Evolutionary conservation across 2,113 vertebrate genomes (phyloP).

Genomic region (Dasyornis broadbenti): DNA sequence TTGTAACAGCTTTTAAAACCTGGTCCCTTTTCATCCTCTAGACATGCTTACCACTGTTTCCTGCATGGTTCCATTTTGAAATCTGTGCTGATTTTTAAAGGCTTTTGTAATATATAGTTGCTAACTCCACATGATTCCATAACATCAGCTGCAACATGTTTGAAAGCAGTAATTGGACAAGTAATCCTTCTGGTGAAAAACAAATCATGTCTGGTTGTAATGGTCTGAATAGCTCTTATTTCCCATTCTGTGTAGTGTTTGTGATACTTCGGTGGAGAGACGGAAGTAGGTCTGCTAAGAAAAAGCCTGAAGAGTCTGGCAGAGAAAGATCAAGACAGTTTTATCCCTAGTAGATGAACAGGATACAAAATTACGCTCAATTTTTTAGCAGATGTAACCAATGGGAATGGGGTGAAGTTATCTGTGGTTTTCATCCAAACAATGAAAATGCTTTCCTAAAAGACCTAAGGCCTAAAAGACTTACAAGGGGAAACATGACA

Average conservation of each 20-base stretch:
- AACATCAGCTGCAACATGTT: conserved; percentile 36
- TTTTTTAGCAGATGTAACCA: neutral
- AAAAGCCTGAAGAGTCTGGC: neutral
- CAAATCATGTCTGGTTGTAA: neutral
- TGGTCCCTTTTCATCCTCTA: neutral
- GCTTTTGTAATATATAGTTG: neutral
- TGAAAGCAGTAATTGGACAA: conserved; percentile 26
- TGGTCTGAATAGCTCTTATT: neutral
- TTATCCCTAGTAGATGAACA: neutral
- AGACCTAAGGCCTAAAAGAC: neutral
- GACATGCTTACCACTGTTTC: neutral
- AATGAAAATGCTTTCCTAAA: neutral
- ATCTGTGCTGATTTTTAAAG: neutral
- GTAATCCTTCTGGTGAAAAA: conserved; percentile 24
- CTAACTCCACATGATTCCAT: conserved; percentile 9
- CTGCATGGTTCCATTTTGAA: neutral
- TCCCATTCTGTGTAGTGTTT: conserved; percentile 24
- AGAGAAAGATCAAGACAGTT: neutral
- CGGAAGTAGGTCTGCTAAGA: neutral
- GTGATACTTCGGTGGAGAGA: neutral
- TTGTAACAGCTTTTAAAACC: neutral
- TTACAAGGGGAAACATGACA: neutral
- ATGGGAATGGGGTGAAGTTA: neutral
- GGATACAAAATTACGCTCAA: neutral
- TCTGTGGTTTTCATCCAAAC: neutral